Percentiles rank a stretch among this genome's conserved stretches.
Evolutionary conservation across 2,113 vertebrate genomes (phyloP).

Genomic region (Pterocles orientalis): DNA sequence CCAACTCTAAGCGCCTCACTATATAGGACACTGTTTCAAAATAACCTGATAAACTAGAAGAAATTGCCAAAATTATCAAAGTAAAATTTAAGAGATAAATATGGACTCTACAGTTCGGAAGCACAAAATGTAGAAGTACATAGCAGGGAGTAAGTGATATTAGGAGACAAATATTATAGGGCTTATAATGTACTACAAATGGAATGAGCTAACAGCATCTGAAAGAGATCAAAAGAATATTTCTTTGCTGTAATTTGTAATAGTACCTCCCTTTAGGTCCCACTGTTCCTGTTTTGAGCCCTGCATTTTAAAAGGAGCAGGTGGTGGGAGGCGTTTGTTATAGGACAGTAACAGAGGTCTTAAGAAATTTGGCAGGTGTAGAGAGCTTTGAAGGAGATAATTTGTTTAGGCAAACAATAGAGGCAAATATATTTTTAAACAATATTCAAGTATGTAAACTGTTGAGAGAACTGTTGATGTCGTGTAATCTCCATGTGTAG

Average conservation of each 20-base stretch:
- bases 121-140: neutral
- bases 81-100: neutral
- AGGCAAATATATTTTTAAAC: neutral
- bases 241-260: neutral
- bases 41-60: neutral
- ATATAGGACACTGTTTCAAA: neutral
- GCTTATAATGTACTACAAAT: neutral
- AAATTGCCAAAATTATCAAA: neutral
- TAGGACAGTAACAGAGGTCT: neutral
- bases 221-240: neutral
- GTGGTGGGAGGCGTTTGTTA: neutral
- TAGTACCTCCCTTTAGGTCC: neutral
- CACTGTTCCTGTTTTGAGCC: neutral
- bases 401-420: neutral
- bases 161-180: neutral
- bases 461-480: neutral
- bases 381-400: neutral
- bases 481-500: neutral
- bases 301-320: neutral
- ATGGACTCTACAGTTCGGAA: neutral
- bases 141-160: neutral
- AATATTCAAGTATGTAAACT: neutral
- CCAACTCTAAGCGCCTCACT: neutral
- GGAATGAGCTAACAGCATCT: neutral
- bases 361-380: neutral